Conservation (phyloP, 2,113 vertebrate species). For the Scytalopus superciliaris region DNA sequence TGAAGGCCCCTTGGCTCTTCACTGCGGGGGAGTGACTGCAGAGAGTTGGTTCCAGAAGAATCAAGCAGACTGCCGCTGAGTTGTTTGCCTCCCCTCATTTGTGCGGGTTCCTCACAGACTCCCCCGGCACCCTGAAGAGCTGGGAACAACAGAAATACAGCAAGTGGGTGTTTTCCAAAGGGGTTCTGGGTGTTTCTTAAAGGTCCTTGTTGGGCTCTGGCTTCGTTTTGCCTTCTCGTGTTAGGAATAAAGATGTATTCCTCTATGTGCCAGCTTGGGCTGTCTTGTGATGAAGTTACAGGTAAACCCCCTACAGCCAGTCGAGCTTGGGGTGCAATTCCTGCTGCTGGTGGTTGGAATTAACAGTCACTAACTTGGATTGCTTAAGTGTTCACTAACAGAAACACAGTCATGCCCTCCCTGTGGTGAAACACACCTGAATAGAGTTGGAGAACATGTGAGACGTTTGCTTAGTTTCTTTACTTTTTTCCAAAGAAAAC, state of each 20-base stretch:
- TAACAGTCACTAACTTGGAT: background rate
- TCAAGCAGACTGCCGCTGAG: background rate
- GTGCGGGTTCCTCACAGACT: background rate
- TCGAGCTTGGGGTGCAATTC: fast-evolving
- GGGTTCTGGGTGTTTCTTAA: background rate
- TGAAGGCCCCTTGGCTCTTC: slow-evolving; percentile 48
- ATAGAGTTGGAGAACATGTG: background rate
- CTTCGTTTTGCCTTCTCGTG: background rate
- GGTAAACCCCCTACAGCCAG: background rate
- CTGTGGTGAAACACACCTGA: background rate
- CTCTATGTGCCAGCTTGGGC: background rate
- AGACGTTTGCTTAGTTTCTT: background rate
- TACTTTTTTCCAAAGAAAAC: background rate
- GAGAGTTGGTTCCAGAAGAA: background rate
- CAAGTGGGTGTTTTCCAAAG: background rate
- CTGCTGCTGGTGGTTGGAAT: fast-evolving
- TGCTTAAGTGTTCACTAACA: background rate
- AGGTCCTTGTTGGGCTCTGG: no score
- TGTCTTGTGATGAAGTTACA: background rate
- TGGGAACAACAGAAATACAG: background rate
- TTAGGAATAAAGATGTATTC: background rate
- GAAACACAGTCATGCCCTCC: background rate
- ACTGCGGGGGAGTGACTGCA: background rate
- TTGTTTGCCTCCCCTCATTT: background rate
- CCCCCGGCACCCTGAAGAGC: background rate